A percentile compares a stretch with the other conserved stretches of the same genome.
Conservation (phyloP, 2,888 invertebrate species). For the Andricus curvator region DNA sequence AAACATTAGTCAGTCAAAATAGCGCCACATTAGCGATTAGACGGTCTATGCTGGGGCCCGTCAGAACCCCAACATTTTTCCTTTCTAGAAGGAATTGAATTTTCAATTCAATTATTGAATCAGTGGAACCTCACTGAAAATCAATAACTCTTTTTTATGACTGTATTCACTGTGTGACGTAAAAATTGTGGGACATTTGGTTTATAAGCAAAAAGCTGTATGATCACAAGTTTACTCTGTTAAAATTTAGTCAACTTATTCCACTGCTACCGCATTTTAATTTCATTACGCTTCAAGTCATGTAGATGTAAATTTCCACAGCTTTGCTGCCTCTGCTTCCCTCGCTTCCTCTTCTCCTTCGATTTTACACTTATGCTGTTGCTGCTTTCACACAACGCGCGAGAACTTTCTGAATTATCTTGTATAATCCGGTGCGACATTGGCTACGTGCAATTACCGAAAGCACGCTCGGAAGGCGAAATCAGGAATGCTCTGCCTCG, state of each 20-base stretch:
- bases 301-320: conserved; percentile 66
- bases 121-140: too few species aligned
- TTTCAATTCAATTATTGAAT: too few species aligned
- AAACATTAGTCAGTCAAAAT: too few species aligned
- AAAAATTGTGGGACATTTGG: too few species aligned
- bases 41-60: too few species aligned
- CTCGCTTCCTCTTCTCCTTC: conserved; percentile 41
- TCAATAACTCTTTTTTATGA: too few species aligned
- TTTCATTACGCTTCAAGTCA: conserved; percentile 66
- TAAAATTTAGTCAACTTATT: conserved; percentile 65
- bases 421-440: conserved; percentile 66
- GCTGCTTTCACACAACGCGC: conserved; percentile 40
- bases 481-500: conserved; percentile 49
- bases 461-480: conserved; percentile 55
- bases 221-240: neutral
- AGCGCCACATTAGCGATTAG: too few species aligned
- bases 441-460: conserved; percentile 65
- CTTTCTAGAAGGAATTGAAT: too few species aligned
- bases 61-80: too few species aligned
- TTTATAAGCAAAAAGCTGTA: too few species aligned
- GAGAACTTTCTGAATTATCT: conserved; percentile 73
- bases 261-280: conserved; percentile 66
- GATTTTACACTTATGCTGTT: conserved; percentile 31
- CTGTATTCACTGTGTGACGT: too few species aligned
- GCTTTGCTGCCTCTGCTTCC: conserved; percentile 14